Evolutionary conservation across 92 coral and sea anemone species (phyloP).

Genomic region (Parazoanthus swiftii): DNA sequence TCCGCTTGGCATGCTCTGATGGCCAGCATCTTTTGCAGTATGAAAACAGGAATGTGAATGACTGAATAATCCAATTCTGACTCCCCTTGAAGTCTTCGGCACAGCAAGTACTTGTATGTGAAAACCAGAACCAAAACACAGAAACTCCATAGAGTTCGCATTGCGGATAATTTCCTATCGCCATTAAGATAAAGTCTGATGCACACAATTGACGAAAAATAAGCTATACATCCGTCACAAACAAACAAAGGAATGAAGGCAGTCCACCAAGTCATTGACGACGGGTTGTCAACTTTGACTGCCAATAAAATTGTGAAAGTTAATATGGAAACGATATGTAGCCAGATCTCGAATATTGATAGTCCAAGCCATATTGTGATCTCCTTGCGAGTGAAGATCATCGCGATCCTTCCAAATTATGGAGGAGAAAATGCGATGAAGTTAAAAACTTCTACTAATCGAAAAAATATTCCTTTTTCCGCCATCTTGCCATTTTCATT

Average conservation of each 20-base stretch:
- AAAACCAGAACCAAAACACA: conserved; percentile 62
- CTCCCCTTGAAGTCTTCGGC: conserved; percentile 78
- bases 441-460: conserved; percentile 20
- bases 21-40: conserved; percentile 79
- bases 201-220: conserved; percentile 91
- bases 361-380: conserved; percentile 92
- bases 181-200: conserved; percentile 83
- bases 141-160: conserved; percentile 90
- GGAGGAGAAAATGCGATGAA: conserved; percentile 24
- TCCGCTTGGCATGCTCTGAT: conserved; percentile 92
- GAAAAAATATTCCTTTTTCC: conserved; percentile 21
- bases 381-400: conserved; percentile 85
- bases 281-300: conserved; percentile 77
- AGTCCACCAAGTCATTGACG: conserved; percentile 88
- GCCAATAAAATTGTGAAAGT: conserved; percentile 86
- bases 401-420: conserved; percentile 45
- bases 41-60: conserved; percentile 89
- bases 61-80: conserved; percentile 65
- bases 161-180: conserved; percentile 81
- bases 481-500: conserved; percentile 26
- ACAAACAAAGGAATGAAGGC: conserved; percentile 89
- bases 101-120: conserved; percentile 75
- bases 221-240: conserved; percentile 95
- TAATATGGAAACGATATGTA: conserved; percentile 65
- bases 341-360: conserved; percentile 96